Percentiles rank a stretch among this genome's conserved stretches.
These are phyloP conservation scores for Pyrrhosoma nymphula DNA, from an alignment of 2,888 invertebrate species.

Conservation along the genomic window DNA sequence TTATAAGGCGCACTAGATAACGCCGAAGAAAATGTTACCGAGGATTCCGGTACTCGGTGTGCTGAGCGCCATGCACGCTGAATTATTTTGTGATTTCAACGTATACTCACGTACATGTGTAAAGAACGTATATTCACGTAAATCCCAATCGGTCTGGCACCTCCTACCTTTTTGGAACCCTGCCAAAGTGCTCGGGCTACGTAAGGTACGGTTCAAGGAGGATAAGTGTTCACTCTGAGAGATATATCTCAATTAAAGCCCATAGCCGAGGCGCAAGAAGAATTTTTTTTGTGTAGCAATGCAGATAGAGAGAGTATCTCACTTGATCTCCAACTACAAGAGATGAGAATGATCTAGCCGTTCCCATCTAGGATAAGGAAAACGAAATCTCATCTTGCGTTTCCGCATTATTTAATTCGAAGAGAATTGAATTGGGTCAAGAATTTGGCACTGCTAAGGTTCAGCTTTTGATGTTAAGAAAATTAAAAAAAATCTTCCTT, in stretches of 20 bases:
- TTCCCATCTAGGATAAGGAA: not conserved
- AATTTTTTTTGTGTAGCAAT: not conserved
- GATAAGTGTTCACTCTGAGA: not conserved
- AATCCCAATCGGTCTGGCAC: not conserved
- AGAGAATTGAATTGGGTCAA: not conserved
- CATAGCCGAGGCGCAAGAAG: not conserved
- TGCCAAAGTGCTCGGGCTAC: not conserved
- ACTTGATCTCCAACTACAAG: not conserved
- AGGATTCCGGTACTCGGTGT: no score
- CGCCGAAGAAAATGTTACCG: no score
- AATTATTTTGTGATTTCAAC: not conserved
- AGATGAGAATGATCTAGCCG: not conserved
- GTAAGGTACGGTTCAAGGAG: not conserved
- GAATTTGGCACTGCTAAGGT: not conserved
- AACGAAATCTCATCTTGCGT: not conserved
- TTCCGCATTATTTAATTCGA: not conserved
- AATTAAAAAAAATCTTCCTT: no score
- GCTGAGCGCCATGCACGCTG: not conserved
- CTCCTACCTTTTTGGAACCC: not conserved
- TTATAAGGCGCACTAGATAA: no score
- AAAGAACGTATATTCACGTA: not conserved
- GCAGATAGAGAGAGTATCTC: not conserved
- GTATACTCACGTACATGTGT: not conserved
- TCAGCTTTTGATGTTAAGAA: no score
- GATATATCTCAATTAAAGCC: not conserved